phyloP scores from a whole-genome alignment of 2,113 vertebrate species.

The Tylochromis polylepis region DNA sequence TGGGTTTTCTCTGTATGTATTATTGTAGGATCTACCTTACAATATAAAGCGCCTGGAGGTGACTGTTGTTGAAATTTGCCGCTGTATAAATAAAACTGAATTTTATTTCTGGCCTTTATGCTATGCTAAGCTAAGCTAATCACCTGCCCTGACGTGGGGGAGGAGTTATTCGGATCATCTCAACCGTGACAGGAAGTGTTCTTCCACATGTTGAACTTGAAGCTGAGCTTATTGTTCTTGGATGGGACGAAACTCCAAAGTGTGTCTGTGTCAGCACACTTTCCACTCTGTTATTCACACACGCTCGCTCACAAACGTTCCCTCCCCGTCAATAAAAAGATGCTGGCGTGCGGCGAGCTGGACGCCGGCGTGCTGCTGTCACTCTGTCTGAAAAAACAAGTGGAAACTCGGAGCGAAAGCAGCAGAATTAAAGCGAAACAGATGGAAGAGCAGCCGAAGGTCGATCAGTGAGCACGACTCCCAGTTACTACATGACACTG shows the following conservation, averaged over 20 bases:
- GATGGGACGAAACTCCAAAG: background rate
- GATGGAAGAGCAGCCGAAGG: background rate
- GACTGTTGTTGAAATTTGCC: background rate
- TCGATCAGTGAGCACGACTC: background rate
- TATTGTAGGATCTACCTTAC: rapidly evolving
- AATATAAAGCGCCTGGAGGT: background rate
- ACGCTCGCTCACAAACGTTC: background rate
- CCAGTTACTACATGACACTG: background rate
- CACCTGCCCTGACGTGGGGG: background rate
- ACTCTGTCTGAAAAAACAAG: constrained; percentile 36
- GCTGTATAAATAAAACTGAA: background rate
- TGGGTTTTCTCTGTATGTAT: background rate
- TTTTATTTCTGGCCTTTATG: background rate
- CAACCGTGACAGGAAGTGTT: background rate
- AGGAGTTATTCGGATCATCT: background rate
- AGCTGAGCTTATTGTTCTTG: background rate
- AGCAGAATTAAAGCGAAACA: constrained; percentile 14
- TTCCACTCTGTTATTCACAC: background rate
- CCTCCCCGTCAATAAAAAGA: background rate
- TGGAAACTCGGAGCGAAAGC: constrained; percentile 37
- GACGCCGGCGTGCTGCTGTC: background rate
- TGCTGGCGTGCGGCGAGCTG: background rate
- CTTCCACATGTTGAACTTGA: background rate
- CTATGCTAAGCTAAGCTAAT: background rate
- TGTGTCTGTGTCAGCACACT: background rate